A percentile compares a stretch with the other conserved stretches of the same genome.
phyloP scores from a whole-genome alignment of 2,888 invertebrate genomes.

The Synergus itoensis region DNA sequence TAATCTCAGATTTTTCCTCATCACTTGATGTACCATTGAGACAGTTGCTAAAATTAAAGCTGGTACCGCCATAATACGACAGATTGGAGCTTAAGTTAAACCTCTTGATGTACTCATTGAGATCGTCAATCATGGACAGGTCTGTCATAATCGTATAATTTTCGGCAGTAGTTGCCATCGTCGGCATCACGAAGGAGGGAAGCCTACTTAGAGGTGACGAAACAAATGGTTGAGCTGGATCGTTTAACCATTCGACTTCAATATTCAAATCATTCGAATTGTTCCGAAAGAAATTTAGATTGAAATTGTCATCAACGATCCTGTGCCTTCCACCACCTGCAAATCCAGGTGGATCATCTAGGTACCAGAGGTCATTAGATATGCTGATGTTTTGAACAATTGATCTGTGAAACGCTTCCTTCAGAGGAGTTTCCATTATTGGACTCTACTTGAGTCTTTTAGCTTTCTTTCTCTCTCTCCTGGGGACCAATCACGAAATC shows the following conservation, averaged over 20 bases:
- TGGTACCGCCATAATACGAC: slow-evolving; percentile 67
- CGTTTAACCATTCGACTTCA: slow-evolving; percentile 67
- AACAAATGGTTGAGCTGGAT: slow-evolving; percentile 44
- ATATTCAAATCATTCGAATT: slow-evolving; percentile 47
- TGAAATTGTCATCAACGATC: slow-evolving; percentile 46
- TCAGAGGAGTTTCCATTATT: slow-evolving; percentile 55
- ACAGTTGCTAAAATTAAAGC: slow-evolving; percentile 62
- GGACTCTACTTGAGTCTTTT: slow-evolving; percentile 44
- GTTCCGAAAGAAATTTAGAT: slow-evolving; percentile 40
- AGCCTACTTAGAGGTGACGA: slow-evolving; percentile 44
- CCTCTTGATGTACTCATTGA: slow-evolving; percentile 87
- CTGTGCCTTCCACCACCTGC: slow-evolving; percentile 43
- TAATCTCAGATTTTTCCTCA: slow-evolving; percentile 76
- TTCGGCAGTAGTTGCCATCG: slow-evolving; percentile 60
- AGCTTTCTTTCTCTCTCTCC: background rate
- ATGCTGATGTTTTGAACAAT: slow-evolving; percentile 55
- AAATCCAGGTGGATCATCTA: slow-evolving; percentile 48
- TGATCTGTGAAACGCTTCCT: slow-evolving; percentile 52
- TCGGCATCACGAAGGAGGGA: slow-evolving; percentile 49
- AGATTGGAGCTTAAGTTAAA: slow-evolving; percentile 80
- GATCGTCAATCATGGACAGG: slow-evolving; percentile 83
- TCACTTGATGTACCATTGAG: slow-evolving; percentile 66
- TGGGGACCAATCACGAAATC: slow-evolving; percentile 63
- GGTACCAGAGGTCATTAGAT: slow-evolving; percentile 45
- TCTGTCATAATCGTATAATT: slow-evolving; percentile 72